Percentiles rank a stretch among this genome's conserved stretches.
Evolutionary conservation across 2,113 vertebrate species (phyloP).

Genomic region (Alces alces): DNA sequence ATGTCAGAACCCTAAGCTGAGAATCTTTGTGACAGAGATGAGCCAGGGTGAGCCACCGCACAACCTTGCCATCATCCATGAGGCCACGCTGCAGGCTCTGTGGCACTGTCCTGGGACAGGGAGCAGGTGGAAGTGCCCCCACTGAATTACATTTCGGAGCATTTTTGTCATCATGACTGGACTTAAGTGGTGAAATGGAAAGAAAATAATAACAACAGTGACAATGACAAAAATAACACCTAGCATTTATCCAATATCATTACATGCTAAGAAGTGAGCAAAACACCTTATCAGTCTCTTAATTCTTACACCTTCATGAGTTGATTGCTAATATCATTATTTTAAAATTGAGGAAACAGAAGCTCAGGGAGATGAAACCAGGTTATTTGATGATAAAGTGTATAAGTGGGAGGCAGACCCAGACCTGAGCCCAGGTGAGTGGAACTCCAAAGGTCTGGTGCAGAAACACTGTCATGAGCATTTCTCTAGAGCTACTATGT

Average conservation of each 20-base stretch:
- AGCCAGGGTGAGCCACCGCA: not conserved
- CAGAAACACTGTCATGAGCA: not conserved
- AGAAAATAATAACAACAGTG: not conserved
- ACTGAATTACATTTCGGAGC: not conserved
- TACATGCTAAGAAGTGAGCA: not conserved
- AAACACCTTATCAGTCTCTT: not conserved
- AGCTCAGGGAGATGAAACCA: not conserved
- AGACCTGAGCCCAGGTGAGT: not conserved
- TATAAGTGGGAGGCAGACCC: not conserved
- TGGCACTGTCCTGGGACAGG: not conserved
- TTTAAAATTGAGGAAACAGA: not conserved
- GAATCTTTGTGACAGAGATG: not conserved
- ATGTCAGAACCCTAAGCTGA: not conserved
- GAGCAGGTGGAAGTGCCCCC: no score
- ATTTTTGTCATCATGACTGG: not conserved
- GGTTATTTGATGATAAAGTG: not conserved
- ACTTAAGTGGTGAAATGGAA: not conserved
- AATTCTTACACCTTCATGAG: not conserved
- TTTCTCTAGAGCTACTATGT: not conserved
- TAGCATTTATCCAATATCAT: not conserved
- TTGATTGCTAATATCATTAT: not conserved
- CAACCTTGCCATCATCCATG: fast-evolving
- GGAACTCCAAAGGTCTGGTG: not conserved
- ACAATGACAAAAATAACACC: not conserved
- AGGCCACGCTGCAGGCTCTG: not conserved